Evolutionary conservation across 2,113 vertebrate species (phyloP).

Genomic region (Scomber japonicus): DNA sequence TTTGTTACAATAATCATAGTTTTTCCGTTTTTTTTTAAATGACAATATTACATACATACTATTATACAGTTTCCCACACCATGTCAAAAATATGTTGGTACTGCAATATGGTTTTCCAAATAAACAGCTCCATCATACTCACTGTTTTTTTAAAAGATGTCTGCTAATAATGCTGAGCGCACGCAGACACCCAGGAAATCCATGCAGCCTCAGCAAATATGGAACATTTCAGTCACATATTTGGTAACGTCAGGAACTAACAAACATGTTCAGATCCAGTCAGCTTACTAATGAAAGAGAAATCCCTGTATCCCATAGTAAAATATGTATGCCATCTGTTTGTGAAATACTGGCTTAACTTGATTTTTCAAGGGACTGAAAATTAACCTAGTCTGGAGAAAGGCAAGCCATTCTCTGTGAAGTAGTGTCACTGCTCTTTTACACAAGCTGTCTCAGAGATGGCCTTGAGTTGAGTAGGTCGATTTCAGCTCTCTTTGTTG

Average conservation of each 20-base stretch:
- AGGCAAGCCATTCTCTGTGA: slow-evolving; percentile 69
- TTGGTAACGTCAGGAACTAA: slow-evolving; percentile 5
- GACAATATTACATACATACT: background rate
- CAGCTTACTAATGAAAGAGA: slow-evolving; percentile 56
- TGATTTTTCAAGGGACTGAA: slow-evolving; percentile 37
- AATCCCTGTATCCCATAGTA: slow-evolving; percentile 1
- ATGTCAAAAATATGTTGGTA: background rate
- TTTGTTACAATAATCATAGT: background rate
- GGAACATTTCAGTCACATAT: slow-evolving; percentile 68
- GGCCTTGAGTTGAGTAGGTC: slow-evolving; percentile 66
- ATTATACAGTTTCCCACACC: background rate
- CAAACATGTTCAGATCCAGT: slow-evolving; percentile 54
- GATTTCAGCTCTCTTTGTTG: slow-evolving; percentile 63
- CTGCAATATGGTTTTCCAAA: background rate
- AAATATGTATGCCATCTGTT: slow-evolving; percentile 34
- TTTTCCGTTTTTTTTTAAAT: background rate
- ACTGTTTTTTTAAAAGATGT: background rate
- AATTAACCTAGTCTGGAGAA: slow-evolving; percentile 54
- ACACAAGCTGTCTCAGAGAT: slow-evolving; percentile 53
- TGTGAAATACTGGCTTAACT: slow-evolving; percentile 52
- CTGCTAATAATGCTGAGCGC: slow-evolving; percentile 19
- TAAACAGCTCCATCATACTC: background rate
- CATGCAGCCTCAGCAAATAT: slow-evolving; percentile 53
- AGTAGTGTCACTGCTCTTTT: slow-evolving; percentile 67
- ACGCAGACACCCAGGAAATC: background rate